These are phyloP conservation scores for Maccullochella peelii DNA, from an alignment of 2,113 vertebrate genomes.

Conservation along the genomic window DNA sequence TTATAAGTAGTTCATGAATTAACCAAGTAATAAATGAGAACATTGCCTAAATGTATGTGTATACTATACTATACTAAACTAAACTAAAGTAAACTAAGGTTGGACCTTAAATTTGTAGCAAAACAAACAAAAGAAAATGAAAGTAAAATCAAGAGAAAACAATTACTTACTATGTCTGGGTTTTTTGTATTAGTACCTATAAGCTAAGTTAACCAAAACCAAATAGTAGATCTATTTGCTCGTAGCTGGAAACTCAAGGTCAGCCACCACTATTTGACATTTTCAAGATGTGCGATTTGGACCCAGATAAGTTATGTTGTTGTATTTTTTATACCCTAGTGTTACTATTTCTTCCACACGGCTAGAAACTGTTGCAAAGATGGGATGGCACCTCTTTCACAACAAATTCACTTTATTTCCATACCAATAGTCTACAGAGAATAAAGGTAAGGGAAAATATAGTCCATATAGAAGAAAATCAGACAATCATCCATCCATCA, in stretches of 20 bases:
- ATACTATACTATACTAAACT: neutral
- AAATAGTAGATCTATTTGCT: neutral
- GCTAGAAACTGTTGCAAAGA: neutral
- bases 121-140: neutral
- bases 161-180: neutral
- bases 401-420: neutral
- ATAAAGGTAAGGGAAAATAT: no score
- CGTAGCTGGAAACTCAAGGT: no score
- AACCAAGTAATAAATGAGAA: neutral
- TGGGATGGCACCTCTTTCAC: neutral
- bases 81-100: neutral
- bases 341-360: neutral
- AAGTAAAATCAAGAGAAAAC: neutral
- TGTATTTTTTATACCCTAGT: neutral
- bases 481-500: neutral
- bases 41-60: no score
- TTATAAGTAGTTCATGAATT: neutral
- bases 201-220: no score
- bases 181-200: no score
- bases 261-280: no score
- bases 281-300: neutral
- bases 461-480: neutral
- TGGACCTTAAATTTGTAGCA: neutral
- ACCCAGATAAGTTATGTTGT: neutral
- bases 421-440: neutral